Conservation (phyloP, 1,140 invertebrate species). For the Trachymyrmex septentrionalis region DNA sequence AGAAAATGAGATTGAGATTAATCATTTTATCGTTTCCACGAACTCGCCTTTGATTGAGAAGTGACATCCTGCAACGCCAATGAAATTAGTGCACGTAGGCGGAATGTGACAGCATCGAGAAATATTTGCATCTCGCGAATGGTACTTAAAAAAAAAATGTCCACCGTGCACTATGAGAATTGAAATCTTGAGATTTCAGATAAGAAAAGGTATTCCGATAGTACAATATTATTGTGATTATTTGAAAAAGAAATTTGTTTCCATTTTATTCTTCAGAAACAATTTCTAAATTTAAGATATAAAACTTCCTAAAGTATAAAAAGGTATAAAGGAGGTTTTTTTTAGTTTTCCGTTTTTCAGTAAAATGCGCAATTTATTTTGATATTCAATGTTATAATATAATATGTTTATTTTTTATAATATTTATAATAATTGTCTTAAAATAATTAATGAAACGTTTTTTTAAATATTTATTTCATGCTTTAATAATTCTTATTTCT, state of each 20-base stretch:
- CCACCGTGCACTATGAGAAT: neutral
- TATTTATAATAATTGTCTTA: too few relatives aligned
- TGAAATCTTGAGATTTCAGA: neutral
- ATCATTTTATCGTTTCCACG: conserved; percentile 60
- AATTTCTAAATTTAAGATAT: neutral
- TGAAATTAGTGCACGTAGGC: conserved; percentile 37
- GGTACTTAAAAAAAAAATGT: neutral
- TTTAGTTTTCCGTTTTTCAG: too few relatives aligned
- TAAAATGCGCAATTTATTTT: too few relatives aligned
- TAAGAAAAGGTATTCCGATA: neutral
- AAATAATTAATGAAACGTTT: too few relatives aligned
- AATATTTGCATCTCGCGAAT: conserved; percentile 26
- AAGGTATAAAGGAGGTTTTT: neutral
- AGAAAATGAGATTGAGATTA: conserved; percentile 62
- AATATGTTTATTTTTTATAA: too few relatives aligned
- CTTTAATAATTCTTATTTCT: neutral
- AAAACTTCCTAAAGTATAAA: too few relatives aligned
- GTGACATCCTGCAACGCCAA: neutral
- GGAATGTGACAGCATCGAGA: neutral
- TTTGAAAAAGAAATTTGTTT: neutral
- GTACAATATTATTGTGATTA: neutral
- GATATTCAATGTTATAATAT: too few relatives aligned
- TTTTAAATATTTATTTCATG: too few relatives aligned
- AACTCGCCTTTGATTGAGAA: conserved; percentile 54
- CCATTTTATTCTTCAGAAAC: neutral